Percentiles rank a stretch among this genome's conserved stretches.
Conservation (phyloP, 2,888 invertebrate genomes). For the Gandaritis pyraliata region DNA sequence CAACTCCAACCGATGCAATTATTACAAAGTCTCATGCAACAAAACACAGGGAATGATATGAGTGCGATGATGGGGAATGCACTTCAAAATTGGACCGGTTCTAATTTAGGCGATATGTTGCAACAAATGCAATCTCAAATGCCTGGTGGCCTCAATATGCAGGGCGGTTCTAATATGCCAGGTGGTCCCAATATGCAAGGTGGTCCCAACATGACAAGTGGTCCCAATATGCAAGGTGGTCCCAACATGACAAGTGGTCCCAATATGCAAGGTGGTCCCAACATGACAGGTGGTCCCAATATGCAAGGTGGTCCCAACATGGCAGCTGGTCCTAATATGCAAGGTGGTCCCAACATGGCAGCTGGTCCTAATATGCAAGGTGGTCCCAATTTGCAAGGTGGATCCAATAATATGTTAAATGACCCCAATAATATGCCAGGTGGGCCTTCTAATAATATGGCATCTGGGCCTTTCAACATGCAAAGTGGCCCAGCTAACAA, state of each 20-base stretch:
- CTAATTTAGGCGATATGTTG: slow-evolving; percentile 8
- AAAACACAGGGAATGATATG: slow-evolving; percentile 13
- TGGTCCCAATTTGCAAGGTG: background rate
- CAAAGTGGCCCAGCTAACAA: slow-evolving; percentile 11
- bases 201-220: slow-evolving; percentile 9
- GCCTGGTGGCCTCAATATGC: slow-evolving; percentile 18
- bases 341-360: slow-evolving; percentile 8
- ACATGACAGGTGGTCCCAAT: slow-evolving; percentile 6
- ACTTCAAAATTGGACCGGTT: slow-evolving; percentile 12
- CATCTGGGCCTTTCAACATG: slow-evolving; percentile 2
- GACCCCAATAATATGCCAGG: slow-evolving; percentile 12
- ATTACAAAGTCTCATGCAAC: slow-evolving; percentile 21
- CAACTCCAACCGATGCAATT: slow-evolving; percentile 23
- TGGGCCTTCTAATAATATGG: slow-evolving; percentile 14
- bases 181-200: slow-evolving; percentile 6
- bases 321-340: slow-evolving; percentile 4
- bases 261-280: slow-evolving; percentile 8
- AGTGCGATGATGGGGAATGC: slow-evolving; percentile 11
- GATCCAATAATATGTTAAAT: slow-evolving; percentile 13
- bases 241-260: slow-evolving; percentile 6
- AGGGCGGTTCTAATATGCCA: slow-evolving; percentile 16
- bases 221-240: slow-evolving; percentile 12
- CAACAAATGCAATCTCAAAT: slow-evolving; percentile 18
- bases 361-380: slow-evolving; percentile 20
- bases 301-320: slow-evolving; percentile 13